phyloP scores from a whole-genome alignment of 2,888 invertebrate species.

The Apodemia duryi region DNA sequence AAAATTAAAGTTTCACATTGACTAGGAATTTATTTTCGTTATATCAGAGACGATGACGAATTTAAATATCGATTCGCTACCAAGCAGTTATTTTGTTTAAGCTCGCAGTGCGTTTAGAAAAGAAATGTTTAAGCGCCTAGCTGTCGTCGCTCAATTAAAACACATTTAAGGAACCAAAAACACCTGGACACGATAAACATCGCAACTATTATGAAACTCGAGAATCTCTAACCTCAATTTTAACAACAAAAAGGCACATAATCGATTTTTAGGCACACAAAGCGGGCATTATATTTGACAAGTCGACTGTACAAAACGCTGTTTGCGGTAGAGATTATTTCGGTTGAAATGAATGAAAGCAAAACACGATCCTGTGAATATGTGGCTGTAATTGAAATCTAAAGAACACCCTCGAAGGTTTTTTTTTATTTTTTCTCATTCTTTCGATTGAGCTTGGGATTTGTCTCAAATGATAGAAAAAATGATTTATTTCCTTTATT shows the following conservation, averaged over 20 bases:
- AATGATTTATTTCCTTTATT: constrained; percentile 24
- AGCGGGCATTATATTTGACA: constrained; percentile 74
- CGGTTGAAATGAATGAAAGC: constrained; percentile 77
- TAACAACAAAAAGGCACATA: constrained; percentile 77
- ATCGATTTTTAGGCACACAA: constrained; percentile 74
- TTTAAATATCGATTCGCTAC: too few species aligned
- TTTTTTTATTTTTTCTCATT: constrained; percentile 50
- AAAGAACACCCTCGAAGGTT: constrained; percentile 55
- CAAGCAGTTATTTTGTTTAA: too few species aligned
- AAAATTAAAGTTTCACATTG: too few species aligned
- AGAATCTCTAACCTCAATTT: constrained; percentile 76
- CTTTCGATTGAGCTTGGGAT: constrained; percentile 43
- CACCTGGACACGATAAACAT: constrained; percentile 75
- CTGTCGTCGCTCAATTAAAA: constrained; percentile 59
- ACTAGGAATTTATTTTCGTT: too few species aligned
- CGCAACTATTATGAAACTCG: constrained; percentile 73
- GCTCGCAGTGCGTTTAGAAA: neutral
- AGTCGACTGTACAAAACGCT: constrained; percentile 71
- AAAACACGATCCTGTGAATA: constrained; percentile 73
- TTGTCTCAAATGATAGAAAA: constrained; percentile 31
- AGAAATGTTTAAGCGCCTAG: neutral
- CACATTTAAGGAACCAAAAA: constrained; percentile 57
- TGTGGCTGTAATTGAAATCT: constrained; percentile 72
- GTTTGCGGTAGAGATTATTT: constrained; percentile 79
- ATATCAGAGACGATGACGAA: too few species aligned